Evolutionary conservation across 92 coral and sea anemone genomes (phyloP), one percentile per base, ranked within the genome.

Genomic region (Desmophyllum pertusum): DNA sequence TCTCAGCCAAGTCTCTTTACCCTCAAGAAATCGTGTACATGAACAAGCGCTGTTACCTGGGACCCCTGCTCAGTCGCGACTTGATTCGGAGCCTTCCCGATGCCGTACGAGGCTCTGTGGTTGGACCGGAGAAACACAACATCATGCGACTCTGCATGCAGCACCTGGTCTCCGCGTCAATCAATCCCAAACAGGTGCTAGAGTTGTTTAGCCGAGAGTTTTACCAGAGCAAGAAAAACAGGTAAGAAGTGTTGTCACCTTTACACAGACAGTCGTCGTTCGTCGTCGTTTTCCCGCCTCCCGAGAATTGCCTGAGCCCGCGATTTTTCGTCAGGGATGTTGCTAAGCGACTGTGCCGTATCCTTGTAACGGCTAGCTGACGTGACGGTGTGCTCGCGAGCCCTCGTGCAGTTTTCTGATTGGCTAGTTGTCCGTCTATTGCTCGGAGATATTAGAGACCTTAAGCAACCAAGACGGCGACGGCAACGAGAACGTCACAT

Each of bases 81-180:
- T 89, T 92, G 65, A 86, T 97, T 73, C 94, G 93, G 40, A 94
- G 91, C 52, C 89, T 97, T 18, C 99, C 99, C 7, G 99, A 97
- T 69, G 86, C 89, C 43, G 96, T 93, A 14, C 93, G 96, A 74
- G 99, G 99, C 45, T 92, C 94, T 8, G 93, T 97, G 43, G 93
- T 94, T 15, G 99, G 99, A 43, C 98, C 99, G 0, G 99, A 97
- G 88, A 97, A 97, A 76, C 96, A 94, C 88, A 97, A 97, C 93
- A 90, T 97, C 71, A 93, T 94, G 96, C 89, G 99, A 18, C 90
- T 94, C 55, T 97, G 99, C 75, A 94, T 97, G 88, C 99, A 97
- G 89, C 93, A 89, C 75, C 85, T 97, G 70, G 97, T 97, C 52
- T 90, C 98, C 9, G 86, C 95, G 46, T 94, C 95, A 21, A 84